phyloP scores from a whole-genome alignment of 2,113 vertebrate species.

The Syngnathus floridae region DNA sequence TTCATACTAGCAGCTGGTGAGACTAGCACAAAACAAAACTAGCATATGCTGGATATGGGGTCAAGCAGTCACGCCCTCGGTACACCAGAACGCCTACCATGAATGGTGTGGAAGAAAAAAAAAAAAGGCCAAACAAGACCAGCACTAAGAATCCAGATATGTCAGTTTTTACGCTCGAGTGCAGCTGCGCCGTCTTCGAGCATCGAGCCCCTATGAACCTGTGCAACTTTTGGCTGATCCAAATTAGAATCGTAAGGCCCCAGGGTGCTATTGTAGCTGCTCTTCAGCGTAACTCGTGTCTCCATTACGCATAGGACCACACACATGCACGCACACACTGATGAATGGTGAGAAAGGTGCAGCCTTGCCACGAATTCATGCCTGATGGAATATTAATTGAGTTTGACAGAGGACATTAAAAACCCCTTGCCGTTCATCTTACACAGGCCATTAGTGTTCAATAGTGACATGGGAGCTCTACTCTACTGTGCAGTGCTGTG shows the following conservation, averaged over 20 bases:
- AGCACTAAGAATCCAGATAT: too few relatives aligned
- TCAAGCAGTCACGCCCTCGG: too few relatives aligned
- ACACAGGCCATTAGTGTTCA: slow-evolving; percentile 60
- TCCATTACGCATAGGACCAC: neutral
- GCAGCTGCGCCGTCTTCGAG: too few relatives aligned
- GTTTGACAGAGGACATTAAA: slow-evolving; percentile 65
- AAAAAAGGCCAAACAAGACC: too few relatives aligned
- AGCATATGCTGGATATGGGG: too few relatives aligned
- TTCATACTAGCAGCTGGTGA: too few relatives aligned
- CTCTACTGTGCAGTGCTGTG: neutral
- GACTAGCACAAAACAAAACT: too few relatives aligned
- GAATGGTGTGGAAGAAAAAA: too few relatives aligned
- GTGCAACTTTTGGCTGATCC: neutral
- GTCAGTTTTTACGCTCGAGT: too few relatives aligned
- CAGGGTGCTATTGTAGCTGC: slow-evolving; percentile 5
- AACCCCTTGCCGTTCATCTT: slow-evolving; percentile 52
- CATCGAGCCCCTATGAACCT: neutral
- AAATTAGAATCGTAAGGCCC: neutral
- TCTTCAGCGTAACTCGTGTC: slow-evolving; percentile 5
- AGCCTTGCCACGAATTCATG: slow-evolving; percentile 55
- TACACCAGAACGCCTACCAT: too few relatives aligned
- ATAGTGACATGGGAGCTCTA: slow-evolving; percentile 55
- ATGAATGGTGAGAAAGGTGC: slow-evolving; percentile 38
- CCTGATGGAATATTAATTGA: slow-evolving; percentile 67
- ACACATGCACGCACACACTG: slow-evolving; percentile 14